Evolutionary conservation across 2,113 vertebrate species (phyloP).

Genomic region (Lagopus muta): DNA sequence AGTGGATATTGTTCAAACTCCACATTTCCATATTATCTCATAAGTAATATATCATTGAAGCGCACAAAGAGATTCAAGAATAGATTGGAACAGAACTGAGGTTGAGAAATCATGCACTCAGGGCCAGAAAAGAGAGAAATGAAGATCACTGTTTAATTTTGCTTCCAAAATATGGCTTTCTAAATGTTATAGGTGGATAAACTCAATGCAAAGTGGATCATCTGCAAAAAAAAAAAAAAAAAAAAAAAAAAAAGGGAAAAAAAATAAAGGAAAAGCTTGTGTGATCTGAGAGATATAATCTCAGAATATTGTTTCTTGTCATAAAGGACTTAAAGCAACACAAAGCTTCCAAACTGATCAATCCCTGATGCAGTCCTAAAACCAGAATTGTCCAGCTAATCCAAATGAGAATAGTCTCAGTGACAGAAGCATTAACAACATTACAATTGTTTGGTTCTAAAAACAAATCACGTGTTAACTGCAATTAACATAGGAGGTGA

Average conservation of each 20-base stretch:
- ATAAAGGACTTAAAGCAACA: background rate
- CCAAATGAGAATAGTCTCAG: accelerated
- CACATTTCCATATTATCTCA: slow-evolving; percentile 34
- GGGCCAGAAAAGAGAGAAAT: background rate
- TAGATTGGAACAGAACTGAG: slow-evolving; percentile 13
- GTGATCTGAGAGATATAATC: background rate
- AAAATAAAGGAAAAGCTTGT: background rate
- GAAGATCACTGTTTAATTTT: background rate
- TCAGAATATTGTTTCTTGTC: background rate
- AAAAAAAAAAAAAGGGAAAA: background rate
- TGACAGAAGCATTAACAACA: background rate
- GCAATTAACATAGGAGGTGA: background rate
- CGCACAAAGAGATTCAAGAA: slow-evolving; percentile 35
- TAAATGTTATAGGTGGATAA: background rate
- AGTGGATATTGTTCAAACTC: slow-evolving; percentile 17
- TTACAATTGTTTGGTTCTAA: background rate
- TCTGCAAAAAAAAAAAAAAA: background rate
- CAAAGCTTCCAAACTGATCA: background rate
- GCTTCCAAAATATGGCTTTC: background rate
- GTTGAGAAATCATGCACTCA: slow-evolving; percentile 2
- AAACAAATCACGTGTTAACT: background rate
- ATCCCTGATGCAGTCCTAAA: background rate
- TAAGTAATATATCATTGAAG: slow-evolving; percentile 14
- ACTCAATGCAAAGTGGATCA: background rate
- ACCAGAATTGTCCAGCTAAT: background rate